These are phyloP conservation scores for Pelodiscus sinensis DNA, from an alignment of 2,113 vertebrate species.

Conservation along the genomic window DNA sequence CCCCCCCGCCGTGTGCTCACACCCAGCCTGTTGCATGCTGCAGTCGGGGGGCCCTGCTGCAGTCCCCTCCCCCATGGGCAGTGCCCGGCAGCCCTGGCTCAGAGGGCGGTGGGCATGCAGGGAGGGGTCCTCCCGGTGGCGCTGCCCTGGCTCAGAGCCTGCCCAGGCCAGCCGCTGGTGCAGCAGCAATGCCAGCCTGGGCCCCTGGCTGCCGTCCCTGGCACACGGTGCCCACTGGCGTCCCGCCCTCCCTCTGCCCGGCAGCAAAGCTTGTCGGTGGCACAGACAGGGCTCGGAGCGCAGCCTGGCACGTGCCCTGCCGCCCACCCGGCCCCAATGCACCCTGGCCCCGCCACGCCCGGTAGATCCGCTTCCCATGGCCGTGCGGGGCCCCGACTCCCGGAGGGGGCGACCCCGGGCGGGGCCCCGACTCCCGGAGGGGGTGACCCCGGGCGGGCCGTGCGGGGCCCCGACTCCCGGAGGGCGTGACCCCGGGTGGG, in stretches of 20 bases:
- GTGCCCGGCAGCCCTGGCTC: neutral
- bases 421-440: neutral
- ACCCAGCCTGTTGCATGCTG: too few relatives aligned
- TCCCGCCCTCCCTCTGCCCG: neutral
- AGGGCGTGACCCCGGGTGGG: too few relatives aligned
- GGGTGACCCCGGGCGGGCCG: neutral
- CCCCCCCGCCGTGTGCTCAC: too few relatives aligned
- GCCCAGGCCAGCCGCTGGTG: too few relatives aligned
- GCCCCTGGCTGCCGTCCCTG: neutral
- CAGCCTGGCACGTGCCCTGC: neutral
- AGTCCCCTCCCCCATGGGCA: neutral
- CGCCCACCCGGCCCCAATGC: neutral
- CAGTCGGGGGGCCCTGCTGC: too few relatives aligned
- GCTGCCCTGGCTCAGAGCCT: too few relatives aligned
- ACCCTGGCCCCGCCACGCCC: neutral
- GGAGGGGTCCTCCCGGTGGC: too few relatives aligned
- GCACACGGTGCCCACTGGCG: too few relatives aligned
- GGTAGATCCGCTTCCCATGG: neutral
- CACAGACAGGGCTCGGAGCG: neutral
- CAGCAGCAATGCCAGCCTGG: too few relatives aligned
- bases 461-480: neutral
- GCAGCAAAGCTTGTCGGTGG: neutral
- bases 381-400: neutral
- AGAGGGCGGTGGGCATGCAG: too few relatives aligned
- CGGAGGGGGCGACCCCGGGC: neutral